Percentiles rank a stretch among this genome's conserved stretches.
Conservation (phyloP, 2,888 invertebrate genomes). For the Netelia melanura region DNA sequence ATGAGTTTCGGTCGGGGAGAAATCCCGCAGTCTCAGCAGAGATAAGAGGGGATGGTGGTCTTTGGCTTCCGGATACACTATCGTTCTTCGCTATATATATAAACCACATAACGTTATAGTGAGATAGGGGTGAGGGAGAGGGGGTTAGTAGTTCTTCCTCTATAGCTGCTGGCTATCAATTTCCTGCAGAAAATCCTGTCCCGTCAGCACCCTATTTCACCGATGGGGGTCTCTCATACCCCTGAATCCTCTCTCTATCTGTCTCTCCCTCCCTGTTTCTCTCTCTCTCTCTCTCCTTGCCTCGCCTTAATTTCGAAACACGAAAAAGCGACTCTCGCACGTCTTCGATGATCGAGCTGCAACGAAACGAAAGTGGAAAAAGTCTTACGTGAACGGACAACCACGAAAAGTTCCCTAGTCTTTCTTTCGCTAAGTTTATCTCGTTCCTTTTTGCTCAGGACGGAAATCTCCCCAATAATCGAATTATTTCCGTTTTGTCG, state of each 20-base stretch:
- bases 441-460: too few relatives aligned
- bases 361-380: not conserved
- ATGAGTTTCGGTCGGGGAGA: constrained; percentile 19
- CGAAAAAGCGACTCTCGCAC: not conserved
- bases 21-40: constrained; percentile 6
- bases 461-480: too few relatives aligned
- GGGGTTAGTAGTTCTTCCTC: not conserved
- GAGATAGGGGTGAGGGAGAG: too few relatives aligned
- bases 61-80: not conserved
- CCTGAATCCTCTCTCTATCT: not conserved
- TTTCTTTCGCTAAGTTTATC: too few relatives aligned
- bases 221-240: constrained; percentile 12
- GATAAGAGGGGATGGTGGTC: constrained; percentile 46
- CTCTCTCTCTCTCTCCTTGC: not conserved
- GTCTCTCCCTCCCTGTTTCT: not conserved
- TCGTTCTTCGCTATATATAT: not conserved
- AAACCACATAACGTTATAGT: not conserved
- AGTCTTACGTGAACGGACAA: not conserved
- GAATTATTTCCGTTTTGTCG: too few relatives aligned
- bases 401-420: not conserved
- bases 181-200: constrained; percentile 54
- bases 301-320: too few relatives aligned
- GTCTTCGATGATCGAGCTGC: constrained; percentile 10
- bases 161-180: constrained; percentile 44
- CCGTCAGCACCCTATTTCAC: constrained; percentile 45